These are phyloP conservation scores for Scortum barcoo DNA, from an alignment of 2,113 vertebrate species.

Conservation along the genomic window DNA sequence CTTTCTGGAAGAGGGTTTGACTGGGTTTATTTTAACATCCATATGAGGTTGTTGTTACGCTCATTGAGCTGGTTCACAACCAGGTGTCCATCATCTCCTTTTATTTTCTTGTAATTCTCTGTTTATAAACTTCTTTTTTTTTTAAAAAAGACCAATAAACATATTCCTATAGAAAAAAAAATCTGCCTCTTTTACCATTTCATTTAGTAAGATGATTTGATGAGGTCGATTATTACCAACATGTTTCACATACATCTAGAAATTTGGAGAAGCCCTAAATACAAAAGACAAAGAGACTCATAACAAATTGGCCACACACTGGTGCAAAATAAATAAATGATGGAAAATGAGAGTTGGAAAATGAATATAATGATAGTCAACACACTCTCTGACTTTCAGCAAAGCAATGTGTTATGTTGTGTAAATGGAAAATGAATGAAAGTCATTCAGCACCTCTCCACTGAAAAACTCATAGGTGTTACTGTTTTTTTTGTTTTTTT, in stretches of 20 bases:
- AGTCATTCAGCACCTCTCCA: too few relatives aligned
- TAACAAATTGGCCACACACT: background rate
- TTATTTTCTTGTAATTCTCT: constrained; percentile 33
- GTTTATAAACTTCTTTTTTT: constrained; percentile 32
- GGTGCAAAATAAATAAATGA: background rate
- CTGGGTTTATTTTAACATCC: background rate
- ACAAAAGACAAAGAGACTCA: too few relatives aligned
- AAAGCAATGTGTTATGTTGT: too few relatives aligned
- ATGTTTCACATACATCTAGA: background rate
- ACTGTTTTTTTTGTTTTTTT: too few relatives aligned
- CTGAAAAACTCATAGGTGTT: too few relatives aligned
- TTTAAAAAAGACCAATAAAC: constrained; percentile 64
- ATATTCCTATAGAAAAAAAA: constrained; percentile 44
- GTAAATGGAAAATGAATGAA: too few relatives aligned
- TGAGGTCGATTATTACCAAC: background rate
- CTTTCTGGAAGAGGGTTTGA: background rate
- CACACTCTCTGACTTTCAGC: background rate
- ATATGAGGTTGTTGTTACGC: background rate
- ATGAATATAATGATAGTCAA: background rate
- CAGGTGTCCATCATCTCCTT: constrained; percentile 25
- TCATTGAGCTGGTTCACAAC: constrained; percentile 12
- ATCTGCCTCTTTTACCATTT: background rate
- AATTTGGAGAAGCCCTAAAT: background rate
- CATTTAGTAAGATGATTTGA: background rate
- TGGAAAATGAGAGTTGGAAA: background rate